A percentile compares a stretch with the other conserved stretches of the same genome.
Conservation (phyloP, 2,797 vertebrate genomes). For the Enteromius trimaculatus region DNA sequence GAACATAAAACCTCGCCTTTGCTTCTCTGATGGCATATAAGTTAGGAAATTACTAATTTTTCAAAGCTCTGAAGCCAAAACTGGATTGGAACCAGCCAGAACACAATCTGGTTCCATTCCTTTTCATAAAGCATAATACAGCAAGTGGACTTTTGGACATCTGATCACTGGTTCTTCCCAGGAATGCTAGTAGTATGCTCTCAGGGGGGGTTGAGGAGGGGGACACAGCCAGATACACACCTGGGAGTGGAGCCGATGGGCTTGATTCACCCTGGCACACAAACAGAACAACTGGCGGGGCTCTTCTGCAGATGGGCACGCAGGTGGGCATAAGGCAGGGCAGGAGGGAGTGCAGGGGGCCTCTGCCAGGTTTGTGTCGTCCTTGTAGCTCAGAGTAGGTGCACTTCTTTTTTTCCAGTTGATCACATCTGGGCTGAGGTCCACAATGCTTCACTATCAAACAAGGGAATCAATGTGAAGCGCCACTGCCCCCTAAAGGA, state of each 20-base stretch:
- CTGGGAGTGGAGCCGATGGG: slow-evolving; percentile 50
- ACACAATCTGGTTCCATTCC: slow-evolving; percentile 39
- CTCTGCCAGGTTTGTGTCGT: slow-evolving; percentile 78
- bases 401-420: slow-evolving; percentile 54
- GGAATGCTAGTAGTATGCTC: slow-evolving; percentile 32
- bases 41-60: background rate
- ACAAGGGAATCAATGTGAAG: slow-evolving; percentile 63
- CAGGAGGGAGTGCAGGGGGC: slow-evolving; percentile 53
- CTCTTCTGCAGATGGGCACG: slow-evolving; percentile 80
- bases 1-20: background rate
- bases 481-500: slow-evolving; percentile 78
- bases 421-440: slow-evolving; percentile 76
- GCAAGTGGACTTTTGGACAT: slow-evolving; percentile 47
- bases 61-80: slow-evolving; percentile 19
- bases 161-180: slow-evolving; percentile 45
- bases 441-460: slow-evolving; percentile 57
- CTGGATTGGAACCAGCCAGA: slow-evolving; percentile 23
- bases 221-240: slow-evolving; percentile 53
- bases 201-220: background rate
- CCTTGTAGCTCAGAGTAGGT: slow-evolving; percentile 63
- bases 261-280: slow-evolving; percentile 78
- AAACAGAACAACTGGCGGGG: slow-evolving; percentile 79
- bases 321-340: slow-evolving; percentile 75
- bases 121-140: slow-evolving; percentile 28
- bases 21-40: background rate